Base-by-base conservation (phyloP, 2,797 vertebrate species). In the Emydoidea blandingii region DNA sequence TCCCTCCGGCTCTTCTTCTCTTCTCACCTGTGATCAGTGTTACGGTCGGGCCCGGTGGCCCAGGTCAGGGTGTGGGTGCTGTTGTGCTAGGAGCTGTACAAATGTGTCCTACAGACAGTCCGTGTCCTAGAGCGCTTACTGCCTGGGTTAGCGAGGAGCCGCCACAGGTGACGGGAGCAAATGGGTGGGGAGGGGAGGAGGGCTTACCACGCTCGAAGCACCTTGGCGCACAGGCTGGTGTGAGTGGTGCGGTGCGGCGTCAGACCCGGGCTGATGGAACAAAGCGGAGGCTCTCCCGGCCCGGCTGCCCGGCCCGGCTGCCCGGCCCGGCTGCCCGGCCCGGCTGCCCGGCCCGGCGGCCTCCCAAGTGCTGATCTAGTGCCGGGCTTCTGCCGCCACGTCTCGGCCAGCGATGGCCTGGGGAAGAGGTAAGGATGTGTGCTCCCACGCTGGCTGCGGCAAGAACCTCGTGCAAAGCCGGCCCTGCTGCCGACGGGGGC, bases 251-350 rank as follows among this genome's bases (percentile, higher is more conserved):
- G 12, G 16, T 8, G 31, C 31, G 12, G 31, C 4, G 15, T 34
- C 15, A 34, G 59, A 34, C 34, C 31, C 3, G 14, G 59, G 7
- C 31, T 8, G 31, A 16, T n/a, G 62, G 34, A n/a, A 19, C 2
- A 3, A 18, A 68, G n/a, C 65, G 21, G 65, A 68, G 65, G 65
- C 65, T 37, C 5, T 68, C 18, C 18, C 37, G n/a, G 34, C 34
- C n/a, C 2, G 9, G 8, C 62, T 4, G 8, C 34, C 62, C 2
- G 4, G 62, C 27, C 3, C 29, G 6, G 27, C 12, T n/a, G 8
- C 34, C 62, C 2, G 4, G 62, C 27, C 3, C 29, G 6, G 27
- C 12, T n/a, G n/a, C 18, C 18, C 37, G n/a, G 34, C 34, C n/a
- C 2, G 9, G 8, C 62, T 4, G 8, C 34, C 62, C 2, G 4